Percentiles rank a stretch among this genome's conserved stretches.
These are phyloP conservation scores for Acomys russatus DNA, from an alignment of 2,797 vertebrate species.

Conservation along the genomic window DNA sequence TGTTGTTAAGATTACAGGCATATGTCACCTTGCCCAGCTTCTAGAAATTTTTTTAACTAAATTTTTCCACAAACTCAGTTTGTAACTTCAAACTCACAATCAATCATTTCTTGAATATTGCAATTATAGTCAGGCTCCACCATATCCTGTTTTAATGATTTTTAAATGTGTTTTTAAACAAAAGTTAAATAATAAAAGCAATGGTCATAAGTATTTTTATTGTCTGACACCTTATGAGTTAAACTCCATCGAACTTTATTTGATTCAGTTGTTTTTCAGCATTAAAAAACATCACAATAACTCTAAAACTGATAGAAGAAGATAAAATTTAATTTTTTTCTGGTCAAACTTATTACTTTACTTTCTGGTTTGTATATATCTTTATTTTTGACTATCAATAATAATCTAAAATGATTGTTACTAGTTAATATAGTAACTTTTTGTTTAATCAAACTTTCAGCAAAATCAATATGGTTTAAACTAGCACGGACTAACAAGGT, in stretches of 20 bases:
- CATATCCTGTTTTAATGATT: not conserved
- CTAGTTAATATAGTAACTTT: slow-evolving; percentile 65
- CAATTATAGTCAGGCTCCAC: not conserved
- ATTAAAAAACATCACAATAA: slow-evolving; percentile 71
- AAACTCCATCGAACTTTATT: slow-evolving; percentile 75
- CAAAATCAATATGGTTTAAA: slow-evolving; percentile 32
- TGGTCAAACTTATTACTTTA: slow-evolving; percentile 65
- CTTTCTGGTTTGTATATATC: slow-evolving; percentile 38
- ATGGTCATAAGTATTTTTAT: not conserved
- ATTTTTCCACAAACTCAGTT: not conserved
- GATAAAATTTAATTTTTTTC: slow-evolving; percentile 63
- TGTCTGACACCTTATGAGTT: slow-evolving; percentile 74
- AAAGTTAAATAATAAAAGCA: not conserved
- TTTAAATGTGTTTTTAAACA: not conserved
- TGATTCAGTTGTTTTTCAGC: not conserved
- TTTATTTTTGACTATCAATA: slow-evolving; percentile 69
- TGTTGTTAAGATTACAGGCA: not conserved
- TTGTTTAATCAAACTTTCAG: slow-evolving; percentile 66
- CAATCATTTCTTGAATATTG: too few relatives aligned
- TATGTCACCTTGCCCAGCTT: not conserved
- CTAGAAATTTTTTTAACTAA: not conserved
- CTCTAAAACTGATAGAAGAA: slow-evolving; percentile 23
- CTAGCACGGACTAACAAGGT: slow-evolving; percentile 7
- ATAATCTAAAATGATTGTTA: slow-evolving; percentile 68
- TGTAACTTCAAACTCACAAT: not conserved